Evolutionary conservation across 2,797 vertebrate genomes (phyloP), one percentile per base, ranked within the genome.

Genomic region (Molothrus ater): DNA sequence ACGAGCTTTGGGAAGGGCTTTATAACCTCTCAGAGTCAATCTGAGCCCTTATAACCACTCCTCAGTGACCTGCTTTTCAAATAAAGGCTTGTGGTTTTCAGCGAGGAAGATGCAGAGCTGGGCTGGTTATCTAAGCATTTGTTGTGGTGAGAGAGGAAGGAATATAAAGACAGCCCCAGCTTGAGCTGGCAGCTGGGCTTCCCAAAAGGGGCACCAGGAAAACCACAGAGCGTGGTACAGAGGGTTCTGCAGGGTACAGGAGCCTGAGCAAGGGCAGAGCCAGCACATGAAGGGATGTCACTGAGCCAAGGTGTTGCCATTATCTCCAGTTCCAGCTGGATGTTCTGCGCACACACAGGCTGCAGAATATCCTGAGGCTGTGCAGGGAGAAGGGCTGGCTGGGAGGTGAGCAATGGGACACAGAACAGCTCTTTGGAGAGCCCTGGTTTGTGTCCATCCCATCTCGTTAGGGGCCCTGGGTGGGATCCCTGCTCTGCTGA

Each of bases 21-120:
- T 54, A 56, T 45, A 65, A 95, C 59, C 61, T 89, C 93, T 95
- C 42, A 57, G 84, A 95, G 96, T 95, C 78, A 94, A 48, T 91
- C 53, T 68, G 68, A 79, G 63, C 25, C 54, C 38, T 63, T 70
- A 68, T 5, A 74, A 90, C 56, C 34, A 42, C 51, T 74, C n/a
- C 40, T 65, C 40, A 64, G 25, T n/a, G 76, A 92, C 56, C 84
- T 70, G 48, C 29, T 93, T 94, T 86, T 84, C 89, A 91, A 89
- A 85, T 18, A 48, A 79, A 83, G 54, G 9, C 22, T 59, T 43
- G 47, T 71, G 13, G 36, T 57, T 90, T 69, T 17, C 6, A 2
- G 36, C 70, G 25, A 38, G 61, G 48, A 82, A 73, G 56, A 48
- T 11, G 31, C 17, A 45, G 34, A 34, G 16, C 86, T 38, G 42